Evolutionary conservation across 2,797 vertebrate species (phyloP).

Genomic region (Macropus fuliginosus): DNA sequence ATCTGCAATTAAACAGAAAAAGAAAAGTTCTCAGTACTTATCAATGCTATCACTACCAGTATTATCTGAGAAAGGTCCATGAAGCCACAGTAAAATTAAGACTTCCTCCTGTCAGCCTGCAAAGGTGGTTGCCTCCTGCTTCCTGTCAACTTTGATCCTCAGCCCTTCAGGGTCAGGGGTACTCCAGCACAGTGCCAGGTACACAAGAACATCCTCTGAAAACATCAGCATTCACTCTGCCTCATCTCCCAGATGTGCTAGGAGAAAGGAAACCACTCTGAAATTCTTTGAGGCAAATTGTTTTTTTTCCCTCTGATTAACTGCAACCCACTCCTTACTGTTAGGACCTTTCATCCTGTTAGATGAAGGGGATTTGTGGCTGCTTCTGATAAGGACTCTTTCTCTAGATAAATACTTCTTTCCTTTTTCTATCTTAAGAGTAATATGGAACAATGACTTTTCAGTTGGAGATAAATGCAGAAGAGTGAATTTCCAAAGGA

Average conservation of each 20-base stretch:
- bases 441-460: conserved; percentile 37
- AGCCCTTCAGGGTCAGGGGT: conserved; percentile 9
- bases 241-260: background rate
- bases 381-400: conserved; percentile 43
- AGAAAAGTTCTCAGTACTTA: conserved; percentile 52
- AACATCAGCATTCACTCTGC: conserved; percentile 8
- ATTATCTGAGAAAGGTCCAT: conserved; percentile 36
- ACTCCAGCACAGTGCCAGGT: background rate
- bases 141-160: conserved; percentile 13
- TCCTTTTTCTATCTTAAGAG: conserved; percentile 14
- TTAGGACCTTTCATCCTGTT: conserved; percentile 42
- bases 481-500: conserved; percentile 47
- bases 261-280: conserved; percentile 17
- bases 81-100: conserved; percentile 30
- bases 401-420: conserved; percentile 27
- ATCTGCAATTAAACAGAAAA: conserved; percentile 73
- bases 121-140: conserved; percentile 6
- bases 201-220: conserved; percentile 42
- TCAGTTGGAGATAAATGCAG: conserved; percentile 7
- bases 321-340: conserved; percentile 43
- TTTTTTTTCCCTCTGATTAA: conserved; percentile 47
- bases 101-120: background rate
- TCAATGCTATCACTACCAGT: conserved; percentile 52
- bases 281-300: conserved; percentile 51
- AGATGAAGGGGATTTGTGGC: conserved; percentile 25